Conservation (phyloP, 2,888 invertebrate species). For the Apeira syringaria region DNA sequence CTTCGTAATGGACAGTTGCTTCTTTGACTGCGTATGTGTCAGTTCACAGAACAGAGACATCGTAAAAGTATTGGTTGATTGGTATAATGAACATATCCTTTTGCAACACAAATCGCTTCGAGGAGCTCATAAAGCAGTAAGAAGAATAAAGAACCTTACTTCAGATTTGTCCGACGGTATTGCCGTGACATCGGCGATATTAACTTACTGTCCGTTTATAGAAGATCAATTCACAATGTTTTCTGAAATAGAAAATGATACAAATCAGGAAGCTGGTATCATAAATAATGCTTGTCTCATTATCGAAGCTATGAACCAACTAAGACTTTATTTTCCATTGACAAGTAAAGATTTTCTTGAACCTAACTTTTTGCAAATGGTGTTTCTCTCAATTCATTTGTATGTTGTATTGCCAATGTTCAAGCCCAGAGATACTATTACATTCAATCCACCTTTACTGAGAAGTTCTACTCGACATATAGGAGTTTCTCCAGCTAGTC, state of each 20-base stretch:
- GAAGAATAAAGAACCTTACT: conserved; percentile 70
- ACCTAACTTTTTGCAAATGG: conserved; percentile 82
- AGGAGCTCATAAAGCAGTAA: conserved; percentile 44
- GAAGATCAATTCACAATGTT: conserved; percentile 65
- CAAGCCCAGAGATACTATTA: conserved; percentile 63
- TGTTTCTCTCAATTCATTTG: conserved; percentile 82
- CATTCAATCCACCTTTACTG: conserved; percentile 73
- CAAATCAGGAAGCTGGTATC: conserved; percentile 54
- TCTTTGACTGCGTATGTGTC: conserved; percentile 70
- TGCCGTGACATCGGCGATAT: conserved; percentile 79
- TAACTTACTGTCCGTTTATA: conserved; percentile 84
- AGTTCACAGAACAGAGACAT: conserved; percentile 56
- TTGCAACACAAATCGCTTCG: conserved; percentile 48
- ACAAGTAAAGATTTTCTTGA: conserved; percentile 75
- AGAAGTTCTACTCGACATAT: conserved; percentile 63
- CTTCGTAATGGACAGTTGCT: conserved; percentile 76
- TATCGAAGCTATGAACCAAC: conserved; percentile 77
- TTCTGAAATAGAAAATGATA: conserved; percentile 63
- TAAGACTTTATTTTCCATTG: conserved; percentile 82
- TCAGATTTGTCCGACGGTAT: conserved; percentile 81
- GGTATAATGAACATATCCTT: conserved; percentile 63
- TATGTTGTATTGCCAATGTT: conserved; percentile 82
- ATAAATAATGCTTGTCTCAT: conserved; percentile 84
- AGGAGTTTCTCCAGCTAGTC: conserved; percentile 61
- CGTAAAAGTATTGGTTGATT: conserved; percentile 59